Base-by-base conservation (phyloP, 2,888 invertebrate genomes). In the Gandaritis pyraliata region DNA sequence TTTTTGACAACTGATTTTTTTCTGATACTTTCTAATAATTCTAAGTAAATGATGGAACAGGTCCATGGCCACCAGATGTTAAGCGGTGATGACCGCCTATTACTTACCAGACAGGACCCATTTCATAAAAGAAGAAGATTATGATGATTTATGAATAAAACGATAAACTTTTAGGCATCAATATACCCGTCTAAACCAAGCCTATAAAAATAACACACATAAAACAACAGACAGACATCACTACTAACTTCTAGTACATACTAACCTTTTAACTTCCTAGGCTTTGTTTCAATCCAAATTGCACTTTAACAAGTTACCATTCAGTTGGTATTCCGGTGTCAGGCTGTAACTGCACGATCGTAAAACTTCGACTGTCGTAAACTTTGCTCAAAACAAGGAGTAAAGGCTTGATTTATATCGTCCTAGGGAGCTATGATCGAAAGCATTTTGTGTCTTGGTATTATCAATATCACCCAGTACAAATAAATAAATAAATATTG, bases 321-420 rank as follows among this genome's bases (percentile, higher is more conserved):
- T 82, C 71, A 73, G 76, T 71, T 73, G 63, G 71, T 72, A 74
- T 76, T 76, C 49, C 69, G 54, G 67, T 72, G 56, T 23, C 78
- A 72, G 70, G 66, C 72, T n/a, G 55, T 47, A 29, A 30, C 38
- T 53, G 55, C 36, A 59, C 13, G 51, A 53, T 65, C 64, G 61
- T 70, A 65, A 68, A 66, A 68, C 23, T 50, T 41, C 15, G 46
- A 23, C 54, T 13, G 55, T 58, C 64, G 64, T 65, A 68, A 68
- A 68, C 30, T 16, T 58, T 29, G 7, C 47, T 62, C 36, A 52
- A 33, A 53, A 54, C 18, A 33, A 33, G 33, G 8, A 33, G 33
- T 33, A 18, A 48, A 46, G 23, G 16, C 41, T 45, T 38, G 30
- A 39, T 50, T 55, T 57, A 50, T 41, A n/a, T 30, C 39, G 8